Conservation (phyloP, 2,113 vertebrate genomes). For the Morphnarchus princeps region DNA sequence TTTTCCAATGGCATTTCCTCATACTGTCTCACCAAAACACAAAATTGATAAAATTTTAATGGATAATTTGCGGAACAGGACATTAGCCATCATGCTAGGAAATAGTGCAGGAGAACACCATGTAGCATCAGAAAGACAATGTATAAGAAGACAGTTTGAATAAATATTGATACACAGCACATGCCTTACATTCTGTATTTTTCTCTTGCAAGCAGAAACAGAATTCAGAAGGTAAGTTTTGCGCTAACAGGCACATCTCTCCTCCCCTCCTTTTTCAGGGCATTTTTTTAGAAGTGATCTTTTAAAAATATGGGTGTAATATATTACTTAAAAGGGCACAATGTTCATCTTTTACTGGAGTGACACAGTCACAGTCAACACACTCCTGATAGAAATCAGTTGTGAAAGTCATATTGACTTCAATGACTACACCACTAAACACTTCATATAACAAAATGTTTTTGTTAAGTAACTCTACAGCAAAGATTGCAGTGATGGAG, state of each 20-base stretch:
- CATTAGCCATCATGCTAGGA: slow-evolving; percentile 68
- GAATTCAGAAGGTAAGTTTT: slow-evolving; percentile 5
- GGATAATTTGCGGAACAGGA: slow-evolving; percentile 90
- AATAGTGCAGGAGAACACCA: slow-evolving; percentile 72
- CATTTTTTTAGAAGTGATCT: not conserved
- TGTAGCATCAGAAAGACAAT: not conserved
- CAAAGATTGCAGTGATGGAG: not conserved
- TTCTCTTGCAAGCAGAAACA: slow-evolving; percentile 36
- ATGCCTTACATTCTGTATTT: slow-evolving; percentile 16
- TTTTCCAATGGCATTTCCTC: slow-evolving; percentile 97
- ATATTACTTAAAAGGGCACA: not conserved
- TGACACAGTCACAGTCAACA: not conserved
- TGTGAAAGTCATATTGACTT: not conserved
- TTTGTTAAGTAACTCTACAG: not conserved
- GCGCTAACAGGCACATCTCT: not conserved
- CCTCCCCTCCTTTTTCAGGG: not conserved
- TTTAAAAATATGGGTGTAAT: not conserved
- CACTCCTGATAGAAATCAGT: not conserved
- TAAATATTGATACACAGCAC: slow-evolving; percentile 44
- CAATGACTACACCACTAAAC: not conserved
- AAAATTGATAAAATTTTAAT: slow-evolving; percentile 98
- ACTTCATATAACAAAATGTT: not conserved
- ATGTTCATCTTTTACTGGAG: not conserved
- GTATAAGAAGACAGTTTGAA: slow-evolving; percentile 4
- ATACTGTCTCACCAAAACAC: slow-evolving; percentile 88